Conservation (phyloP, 37 sponge, comb jelly and placozoan species). For the Tethya wilhelma region DNA sequence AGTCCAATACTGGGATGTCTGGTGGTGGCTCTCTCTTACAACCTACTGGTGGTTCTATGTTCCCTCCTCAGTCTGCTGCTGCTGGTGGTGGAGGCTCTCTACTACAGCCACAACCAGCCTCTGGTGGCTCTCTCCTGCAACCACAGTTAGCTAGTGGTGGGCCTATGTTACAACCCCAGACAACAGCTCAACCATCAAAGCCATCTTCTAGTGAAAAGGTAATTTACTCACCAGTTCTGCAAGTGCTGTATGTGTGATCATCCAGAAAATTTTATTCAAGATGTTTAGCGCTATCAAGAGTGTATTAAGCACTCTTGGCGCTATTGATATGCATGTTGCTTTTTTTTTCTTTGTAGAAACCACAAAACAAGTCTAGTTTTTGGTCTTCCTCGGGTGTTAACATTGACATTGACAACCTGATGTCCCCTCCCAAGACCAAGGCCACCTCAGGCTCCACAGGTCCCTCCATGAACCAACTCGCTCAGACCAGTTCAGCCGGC, state of each 20-base stretch:
- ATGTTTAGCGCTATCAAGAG: too few relatives aligned
- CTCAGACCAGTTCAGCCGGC: not conserved
- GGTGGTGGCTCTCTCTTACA: not conserved
- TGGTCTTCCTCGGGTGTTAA: constrained; percentile 65
- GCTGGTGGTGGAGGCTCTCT: not conserved
- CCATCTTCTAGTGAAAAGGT: not conserved
- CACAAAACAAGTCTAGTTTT: constrained; percentile 24
- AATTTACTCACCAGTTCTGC: not conserved
- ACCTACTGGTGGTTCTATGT: not conserved
- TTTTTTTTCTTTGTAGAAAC: too few relatives aligned
- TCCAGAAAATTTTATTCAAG: too few relatives aligned
- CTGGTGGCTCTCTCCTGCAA: not conserved
- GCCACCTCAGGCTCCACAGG: not conserved
- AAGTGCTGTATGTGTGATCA: not conserved
- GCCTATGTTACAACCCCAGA: not conserved
- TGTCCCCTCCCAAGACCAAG: constrained; percentile 25
- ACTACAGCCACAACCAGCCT: not conserved
- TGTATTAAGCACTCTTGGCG: too few relatives aligned
- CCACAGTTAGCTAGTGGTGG: too few relatives aligned
- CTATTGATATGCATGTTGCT: too few relatives aligned
- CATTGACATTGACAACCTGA: constrained; percentile 80
- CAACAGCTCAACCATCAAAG: not conserved
- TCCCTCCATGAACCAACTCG: constrained; percentile 80
- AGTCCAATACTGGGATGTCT: too few relatives aligned
- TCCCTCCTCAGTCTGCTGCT: not conserved